phyloP scores from a whole-genome alignment of 2,797 vertebrate species.

The Spondyliosoma cantharus region DNA sequence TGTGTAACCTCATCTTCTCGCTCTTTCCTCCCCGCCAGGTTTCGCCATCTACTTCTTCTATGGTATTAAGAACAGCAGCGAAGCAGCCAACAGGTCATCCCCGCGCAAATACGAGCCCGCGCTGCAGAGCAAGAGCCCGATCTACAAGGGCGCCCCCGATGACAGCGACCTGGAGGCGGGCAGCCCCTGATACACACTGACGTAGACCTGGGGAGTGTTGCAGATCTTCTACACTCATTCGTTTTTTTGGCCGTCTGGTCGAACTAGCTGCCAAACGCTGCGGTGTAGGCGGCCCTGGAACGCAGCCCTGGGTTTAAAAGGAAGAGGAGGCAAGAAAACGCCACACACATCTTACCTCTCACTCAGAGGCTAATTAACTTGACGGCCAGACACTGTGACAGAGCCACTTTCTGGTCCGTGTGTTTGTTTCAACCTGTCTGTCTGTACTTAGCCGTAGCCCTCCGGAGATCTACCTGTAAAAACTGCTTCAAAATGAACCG shows the following conservation, averaged over 20 bases:
- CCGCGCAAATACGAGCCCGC: conserved; percentile 72
- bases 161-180: conserved; percentile 78
- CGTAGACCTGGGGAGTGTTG: conserved; percentile 17
- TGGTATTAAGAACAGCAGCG: conserved; percentile 90
- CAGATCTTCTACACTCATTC: conserved; percentile 36
- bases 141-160: conserved; percentile 72
- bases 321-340: conserved; percentile 57
- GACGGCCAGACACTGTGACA: conserved; percentile 62
- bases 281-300: conserved; percentile 49
- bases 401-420: conserved; percentile 28
- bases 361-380: conserved; percentile 67
- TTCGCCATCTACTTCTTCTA: conserved; percentile 94
- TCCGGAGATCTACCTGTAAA: conserved; percentile 48
- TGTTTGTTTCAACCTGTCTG: conserved; percentile 47
- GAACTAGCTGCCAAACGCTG: conserved; percentile 10
- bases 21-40: conserved; percentile 79
- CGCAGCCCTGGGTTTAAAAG: conserved; percentile 37
- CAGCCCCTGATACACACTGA: conserved; percentile 73
- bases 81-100: conserved; percentile 73
- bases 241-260: conserved; percentile 21
- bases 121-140: conserved; percentile 78
- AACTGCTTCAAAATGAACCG: conserved; percentile 41
- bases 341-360: conserved; percentile 73
- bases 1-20: conserved; percentile 19
- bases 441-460: conserved; percentile 55